Evolutionary conservation across 2,797 vertebrate species (phyloP), one percentile per base, ranked within the genome.

Genomic region (Poecilia wingei): DNA sequence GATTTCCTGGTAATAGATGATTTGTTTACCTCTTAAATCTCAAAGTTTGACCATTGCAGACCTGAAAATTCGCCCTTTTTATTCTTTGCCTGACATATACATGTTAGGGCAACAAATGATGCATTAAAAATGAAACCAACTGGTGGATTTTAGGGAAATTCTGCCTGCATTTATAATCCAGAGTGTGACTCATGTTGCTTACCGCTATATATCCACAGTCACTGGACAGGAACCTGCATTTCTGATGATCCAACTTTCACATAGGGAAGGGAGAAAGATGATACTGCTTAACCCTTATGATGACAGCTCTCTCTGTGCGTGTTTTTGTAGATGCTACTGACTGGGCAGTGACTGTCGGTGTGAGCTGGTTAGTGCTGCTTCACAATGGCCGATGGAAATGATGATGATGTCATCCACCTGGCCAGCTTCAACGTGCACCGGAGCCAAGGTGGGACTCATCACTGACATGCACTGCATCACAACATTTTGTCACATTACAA

Each of bases 301-400:
- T 16, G 68, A 43, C n/a, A 3, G 25, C 68, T 70, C 12, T 12
- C 9, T 25, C 51, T 53, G 47, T 51, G 6, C 25, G 49, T 70
- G 25, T 70, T 13, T 70, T 4, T 46, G 25, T 82, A 91, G 92
- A 93, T 93, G 93, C 47, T 82, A 47, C 57, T 81, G 80, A 87
- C 69, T 80, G 83, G 90, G 85, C 88, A 87, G 82, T 89, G 64
- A 79, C 81, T 86, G 87, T 28, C 8, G 13, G 53, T 57, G 53
- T 28, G 53, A 57, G 72, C 83, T 88, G 91, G 82, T 81, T 72
- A 86, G 47, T 81, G 92, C 91, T 80, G 66, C 85, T 90, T 93
- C 87, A 97, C 94, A 84, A 99, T 99, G 98, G 97, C 97, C 92
- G 96, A 98, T 86, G 94, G 95, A 91, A 94, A 93, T 74, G 97